A percentile compares a stretch with the other conserved stretches of the same genome.
Conservation (phyloP, 2,888 invertebrate species). For the Pseudanteris insignis region DNA sequence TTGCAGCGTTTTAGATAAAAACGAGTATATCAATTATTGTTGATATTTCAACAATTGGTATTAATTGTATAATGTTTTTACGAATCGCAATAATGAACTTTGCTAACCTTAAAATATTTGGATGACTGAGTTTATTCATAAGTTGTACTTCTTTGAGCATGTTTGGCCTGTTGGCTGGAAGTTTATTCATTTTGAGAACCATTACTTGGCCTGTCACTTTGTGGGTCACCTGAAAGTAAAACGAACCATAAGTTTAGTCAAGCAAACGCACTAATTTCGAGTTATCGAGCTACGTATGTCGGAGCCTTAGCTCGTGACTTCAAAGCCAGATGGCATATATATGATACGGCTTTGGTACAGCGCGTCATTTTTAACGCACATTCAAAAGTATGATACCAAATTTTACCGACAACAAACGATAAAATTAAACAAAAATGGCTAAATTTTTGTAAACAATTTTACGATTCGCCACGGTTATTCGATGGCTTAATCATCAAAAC, state of each 20-base stretch:
- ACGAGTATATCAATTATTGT: background rate
- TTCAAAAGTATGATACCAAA: too few relatives aligned
- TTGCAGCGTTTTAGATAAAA: too few relatives aligned
- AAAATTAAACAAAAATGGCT: too few relatives aligned
- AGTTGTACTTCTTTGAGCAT: conserved; percentile 97
- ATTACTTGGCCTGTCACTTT: conserved; percentile 91
- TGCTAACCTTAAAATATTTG: conserved; percentile 95
- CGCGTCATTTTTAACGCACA: too few relatives aligned
- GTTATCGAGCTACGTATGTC: conserved; percentile 19
- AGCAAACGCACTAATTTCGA: conserved; percentile 24
- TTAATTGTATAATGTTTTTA: background rate
- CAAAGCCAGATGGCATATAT: conserved; percentile 22
- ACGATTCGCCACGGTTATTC: too few relatives aligned
- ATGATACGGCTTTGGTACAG: conserved; percentile 17
- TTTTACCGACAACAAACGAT: too few relatives aligned
- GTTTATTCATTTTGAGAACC: conserved; percentile 97
- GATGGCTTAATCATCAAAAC: too few relatives aligned
- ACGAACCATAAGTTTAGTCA: conserved; percentile 27
- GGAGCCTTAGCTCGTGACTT: conserved; percentile 8
- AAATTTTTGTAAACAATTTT: too few relatives aligned
- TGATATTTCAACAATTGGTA: background rate
- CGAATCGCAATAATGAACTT: too few relatives aligned
- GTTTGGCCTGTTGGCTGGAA: conserved; percentile 91
- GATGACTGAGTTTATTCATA: conserved; percentile 94
- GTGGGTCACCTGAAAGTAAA: conserved; percentile 84